Evolutionary conservation across 2,113 vertebrate species (phyloP), one percentile per base, ranked within the genome.

Genomic region (Psittacula cyanocephala): DNA sequence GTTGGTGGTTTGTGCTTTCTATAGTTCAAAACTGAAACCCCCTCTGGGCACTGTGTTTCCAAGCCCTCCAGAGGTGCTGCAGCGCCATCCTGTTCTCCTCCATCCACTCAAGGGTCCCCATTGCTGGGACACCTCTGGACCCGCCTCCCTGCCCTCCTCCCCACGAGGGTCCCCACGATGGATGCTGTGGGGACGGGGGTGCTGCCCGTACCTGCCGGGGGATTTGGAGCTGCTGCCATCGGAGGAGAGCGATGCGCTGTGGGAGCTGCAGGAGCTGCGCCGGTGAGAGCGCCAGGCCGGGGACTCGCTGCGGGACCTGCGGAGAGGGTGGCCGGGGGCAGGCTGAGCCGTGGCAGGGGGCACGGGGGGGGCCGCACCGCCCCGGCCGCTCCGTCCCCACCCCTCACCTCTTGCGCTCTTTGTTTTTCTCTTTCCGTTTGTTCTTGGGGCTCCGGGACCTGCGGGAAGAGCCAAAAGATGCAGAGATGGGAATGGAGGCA

Each of bases 341-440:
- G 25, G 80, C 71, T 91, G 91, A 95, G 93, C 77, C 1, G 0
- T 68, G 2, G 9, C 0, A 1, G 47, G 49, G 37, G 33, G 13
- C 69, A 87, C 12, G 3, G 13, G 13, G 63, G 19, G 67, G 24
- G 39, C 12, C 19, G n/a, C 35, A 23, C 11, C 1, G 2, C 33
- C 52, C 67, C 2, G 1, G 24, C 43, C 9, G 5, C 9, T 0
- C 67, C 55, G 12, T 20, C 39, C 25, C 19, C 1, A 60, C 55
- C 28, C 46, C 98, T 98, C 96, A 99, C 99, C 99, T 99, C 97
- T 99, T 99, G 87, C 98, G 98, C 82, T 99, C 98, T 98, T 99
- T 99, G 98, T 98, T 99, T 98, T 99, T 99, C 95, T 99, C 99
- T 98, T 99, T 99, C 96, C 99, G 98, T 98, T 99, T 99, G 98